Base-by-base conservation (phyloP, 2,113 vertebrate genomes). In the Eulemur rufifrons region DNA sequence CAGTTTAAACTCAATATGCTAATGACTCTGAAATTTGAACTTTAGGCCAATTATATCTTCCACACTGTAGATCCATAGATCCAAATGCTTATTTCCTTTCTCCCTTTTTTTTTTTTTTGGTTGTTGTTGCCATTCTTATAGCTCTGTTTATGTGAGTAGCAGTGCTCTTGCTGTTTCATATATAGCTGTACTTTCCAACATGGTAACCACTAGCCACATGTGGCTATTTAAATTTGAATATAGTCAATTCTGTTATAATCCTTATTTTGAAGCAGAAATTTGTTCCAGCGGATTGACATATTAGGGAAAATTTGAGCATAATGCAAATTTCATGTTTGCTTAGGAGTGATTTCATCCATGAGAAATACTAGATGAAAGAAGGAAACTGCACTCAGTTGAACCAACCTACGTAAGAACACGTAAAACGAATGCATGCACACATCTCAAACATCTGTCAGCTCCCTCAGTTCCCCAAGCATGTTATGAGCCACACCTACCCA, bases 231-330 rank as follows among this genome's bases (percentile, higher is more conserved):
- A 86, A 74, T 89, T 82, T 93, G 94, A 96, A 76, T 86, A 37
- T 10, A 94, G 66, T 92, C 63, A 95, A 8, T 96, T 92, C 34
- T 95, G 20, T 68, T 59, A 32, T 82, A 92, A 61, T 91, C 71
- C 59, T 81, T 93, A 42, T 69, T 95, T 95, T 95, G 89, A 95
- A 89, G 92, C 8, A 29, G 39, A 83, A 92, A 96, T 96, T 95
- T 96, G 23, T 96, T 96, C 50, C 56, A 92, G 52, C 0, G 2
- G 56, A 84, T 86, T 81, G 95, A 90, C 63, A 61, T 89, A 71
- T 94, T 76, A 96, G 91, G 64, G 56, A 89, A 56, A 95, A 71
- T 94, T 84, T 96, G 34, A 92, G 69, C 50, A 92, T 95, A 92
- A 95, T 85, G 47, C 23, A 80, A 1, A 94, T 95, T 83, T 97